Evolutionary conservation across 2,888 invertebrate species (phyloP).

Genomic region (Orchestes rusci): DNA sequence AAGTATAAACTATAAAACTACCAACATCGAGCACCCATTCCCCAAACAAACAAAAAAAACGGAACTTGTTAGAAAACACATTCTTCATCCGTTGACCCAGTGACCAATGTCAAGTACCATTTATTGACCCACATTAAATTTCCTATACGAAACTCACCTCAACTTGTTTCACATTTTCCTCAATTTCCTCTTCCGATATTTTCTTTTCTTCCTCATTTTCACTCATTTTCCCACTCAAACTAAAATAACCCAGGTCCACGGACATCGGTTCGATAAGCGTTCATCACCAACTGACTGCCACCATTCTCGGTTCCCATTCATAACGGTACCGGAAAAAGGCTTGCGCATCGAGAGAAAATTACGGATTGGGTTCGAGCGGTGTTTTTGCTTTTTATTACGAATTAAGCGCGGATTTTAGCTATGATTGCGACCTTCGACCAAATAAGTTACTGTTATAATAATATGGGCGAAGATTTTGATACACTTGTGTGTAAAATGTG

Average conservation of each 20-base stretch:
- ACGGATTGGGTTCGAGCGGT: too few relatives aligned
- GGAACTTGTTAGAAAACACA: slow-evolving; percentile 4
- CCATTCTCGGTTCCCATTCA: slow-evolving; percentile 9
- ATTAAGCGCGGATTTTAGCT: too few relatives aligned
- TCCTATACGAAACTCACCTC: slow-evolving; percentile 3
- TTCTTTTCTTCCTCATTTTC: slow-evolving; percentile 4
- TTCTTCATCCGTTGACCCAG: slow-evolving; percentile 6
- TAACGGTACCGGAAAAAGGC: slow-evolving; percentile 12
- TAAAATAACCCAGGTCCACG: slow-evolving; percentile 15
- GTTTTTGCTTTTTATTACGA: too few relatives aligned
- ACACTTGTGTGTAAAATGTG: too few relatives aligned
- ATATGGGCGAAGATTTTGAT: too few relatives aligned
- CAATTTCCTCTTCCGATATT: slow-evolving; percentile 3
- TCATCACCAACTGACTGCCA: slow-evolving; percentile 4
- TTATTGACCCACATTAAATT: too few relatives aligned
- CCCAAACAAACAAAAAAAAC: too few relatives aligned
- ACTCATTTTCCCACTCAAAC: slow-evolving; percentile 18
- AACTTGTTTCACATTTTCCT: slow-evolving; percentile 7
- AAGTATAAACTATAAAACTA: neutral
- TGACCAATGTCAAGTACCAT: slow-evolving; percentile 1
- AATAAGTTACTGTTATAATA: too few relatives aligned
- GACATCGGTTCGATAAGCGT: slow-evolving; percentile 9
- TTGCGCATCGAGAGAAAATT: neutral
- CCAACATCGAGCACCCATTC: too few relatives aligned
- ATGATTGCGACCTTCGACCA: too few relatives aligned